These are phyloP conservation scores for Nycticebus coucang DNA, from an alignment of 2,113 vertebrate species.

Conservation along the genomic window DNA sequence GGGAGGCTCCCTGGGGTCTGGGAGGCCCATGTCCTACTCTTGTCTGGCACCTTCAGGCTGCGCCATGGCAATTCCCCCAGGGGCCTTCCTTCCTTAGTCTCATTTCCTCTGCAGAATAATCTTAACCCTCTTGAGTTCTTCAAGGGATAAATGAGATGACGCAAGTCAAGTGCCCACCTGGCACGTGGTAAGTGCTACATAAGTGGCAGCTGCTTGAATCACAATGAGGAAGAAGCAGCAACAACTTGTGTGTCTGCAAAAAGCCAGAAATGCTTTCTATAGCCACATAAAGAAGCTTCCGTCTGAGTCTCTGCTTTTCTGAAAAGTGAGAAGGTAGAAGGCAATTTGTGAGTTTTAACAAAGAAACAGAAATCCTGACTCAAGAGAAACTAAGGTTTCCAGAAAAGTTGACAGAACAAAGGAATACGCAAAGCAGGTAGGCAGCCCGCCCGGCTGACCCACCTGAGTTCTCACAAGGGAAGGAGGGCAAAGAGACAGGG, in stretches of 20 bases:
- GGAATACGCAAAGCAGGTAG: background rate
- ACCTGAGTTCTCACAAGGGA: background rate
- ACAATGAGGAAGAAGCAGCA: background rate
- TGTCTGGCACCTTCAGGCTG: fast-evolving
- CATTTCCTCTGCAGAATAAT: background rate
- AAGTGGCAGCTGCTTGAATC: fast-evolving
- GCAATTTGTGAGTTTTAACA: background rate
- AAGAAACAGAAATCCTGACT: background rate
- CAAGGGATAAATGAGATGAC: background rate
- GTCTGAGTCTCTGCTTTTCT: background rate
- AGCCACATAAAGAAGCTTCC: background rate
- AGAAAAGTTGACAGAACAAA: background rate
- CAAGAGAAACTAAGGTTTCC: background rate
- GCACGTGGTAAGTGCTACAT: background rate
- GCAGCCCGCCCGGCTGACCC: background rate
- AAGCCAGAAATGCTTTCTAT: background rate
- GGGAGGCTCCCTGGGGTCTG: background rate
- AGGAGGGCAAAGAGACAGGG: background rate
- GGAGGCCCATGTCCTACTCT: background rate
- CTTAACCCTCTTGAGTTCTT: background rate
- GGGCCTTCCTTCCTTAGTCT: background rate
- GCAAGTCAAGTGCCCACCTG: background rate
- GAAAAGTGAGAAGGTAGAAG: background rate
- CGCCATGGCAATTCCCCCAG: background rate
- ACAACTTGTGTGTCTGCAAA: background rate